Conservation (phyloP, 2,113 vertebrate species). For the Crotalus helleri region DNA sequence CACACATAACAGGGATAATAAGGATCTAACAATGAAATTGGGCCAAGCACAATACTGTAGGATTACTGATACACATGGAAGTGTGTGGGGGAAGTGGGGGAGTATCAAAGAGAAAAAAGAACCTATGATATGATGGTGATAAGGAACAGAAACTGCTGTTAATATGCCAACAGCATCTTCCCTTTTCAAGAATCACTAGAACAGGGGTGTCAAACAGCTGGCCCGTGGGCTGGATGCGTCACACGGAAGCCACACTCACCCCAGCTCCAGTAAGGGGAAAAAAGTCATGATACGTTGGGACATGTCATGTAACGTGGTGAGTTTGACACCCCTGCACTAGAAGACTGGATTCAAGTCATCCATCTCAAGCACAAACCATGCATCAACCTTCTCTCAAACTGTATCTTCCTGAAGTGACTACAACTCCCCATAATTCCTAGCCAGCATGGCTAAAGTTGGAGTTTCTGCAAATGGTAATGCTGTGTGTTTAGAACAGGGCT, state of each 20-base stretch:
- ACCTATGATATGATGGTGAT: not conserved
- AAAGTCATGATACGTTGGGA: no score
- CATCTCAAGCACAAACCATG: not conserved
- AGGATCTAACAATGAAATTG: not conserved
- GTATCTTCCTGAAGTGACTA: not conserved
- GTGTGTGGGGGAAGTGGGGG: not conserved
- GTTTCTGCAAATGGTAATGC: not conserved
- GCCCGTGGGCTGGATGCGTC: no score
- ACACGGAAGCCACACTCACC: no score
- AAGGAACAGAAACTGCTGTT: not conserved
- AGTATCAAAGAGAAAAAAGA: not conserved
- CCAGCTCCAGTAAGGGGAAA: no score
- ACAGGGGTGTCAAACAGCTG: no score
- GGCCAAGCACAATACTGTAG: not conserved
- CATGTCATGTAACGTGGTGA: no score
- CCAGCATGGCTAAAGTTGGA: not conserved
- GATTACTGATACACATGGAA: not conserved
- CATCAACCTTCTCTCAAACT: not conserved
- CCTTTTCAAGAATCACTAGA: not conserved
- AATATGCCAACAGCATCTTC: not conserved
- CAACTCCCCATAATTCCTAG: not conserved
- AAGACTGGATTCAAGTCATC: not conserved
- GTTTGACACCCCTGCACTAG: no score
- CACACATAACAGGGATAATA: not conserved
- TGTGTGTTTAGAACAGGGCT: not conserved